These are phyloP conservation scores for Caenorhabditis remanei DNA, from an alignment of 1,140 invertebrate species.

Conservation along the genomic window DNA sequence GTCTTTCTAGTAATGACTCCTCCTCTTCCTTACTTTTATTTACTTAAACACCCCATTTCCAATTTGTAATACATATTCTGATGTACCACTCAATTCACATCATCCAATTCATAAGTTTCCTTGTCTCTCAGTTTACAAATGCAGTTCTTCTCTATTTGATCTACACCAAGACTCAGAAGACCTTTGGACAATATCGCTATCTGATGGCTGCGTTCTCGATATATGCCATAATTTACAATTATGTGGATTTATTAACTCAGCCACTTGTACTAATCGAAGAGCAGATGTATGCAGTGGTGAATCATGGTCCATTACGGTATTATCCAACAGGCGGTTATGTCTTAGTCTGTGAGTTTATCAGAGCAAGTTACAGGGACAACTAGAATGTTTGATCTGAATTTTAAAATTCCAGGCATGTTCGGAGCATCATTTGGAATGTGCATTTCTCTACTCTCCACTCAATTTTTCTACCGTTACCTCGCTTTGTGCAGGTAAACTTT, in stretches of 20 bases:
- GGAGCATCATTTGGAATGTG: slow-evolving; percentile 13
- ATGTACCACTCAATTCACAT: not conserved
- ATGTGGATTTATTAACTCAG: not conserved
- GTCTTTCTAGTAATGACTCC: too few species aligned
- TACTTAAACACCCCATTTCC: too few species aligned
- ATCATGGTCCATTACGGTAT: slow-evolving; percentile 26
- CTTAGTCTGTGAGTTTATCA: not conserved
- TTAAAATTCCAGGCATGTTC: not conserved
- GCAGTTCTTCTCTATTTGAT: not conserved
- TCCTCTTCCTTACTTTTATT: too few species aligned
- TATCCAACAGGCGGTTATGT: not conserved
- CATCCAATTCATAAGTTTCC: not conserved
- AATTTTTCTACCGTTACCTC: not conserved
- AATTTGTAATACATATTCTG: too few species aligned
- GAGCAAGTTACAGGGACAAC: not conserved
- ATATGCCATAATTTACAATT: not conserved
- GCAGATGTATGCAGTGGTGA: slow-evolving; percentile 1
- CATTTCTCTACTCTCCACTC: not conserved
- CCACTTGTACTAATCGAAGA: not conserved
- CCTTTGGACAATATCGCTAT: not conserved
- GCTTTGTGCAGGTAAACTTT: not conserved
- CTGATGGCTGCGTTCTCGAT: not conserved
- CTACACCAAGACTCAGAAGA: not conserved
- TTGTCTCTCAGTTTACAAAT: slow-evolving; percentile 5
- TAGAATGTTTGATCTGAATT: not conserved